Percentiles rank a stretch among this genome's conserved stretches.
Evolutionary conservation across 2,888 invertebrate species (phyloP).

Genomic region (Lasioglossum morio): DNA sequence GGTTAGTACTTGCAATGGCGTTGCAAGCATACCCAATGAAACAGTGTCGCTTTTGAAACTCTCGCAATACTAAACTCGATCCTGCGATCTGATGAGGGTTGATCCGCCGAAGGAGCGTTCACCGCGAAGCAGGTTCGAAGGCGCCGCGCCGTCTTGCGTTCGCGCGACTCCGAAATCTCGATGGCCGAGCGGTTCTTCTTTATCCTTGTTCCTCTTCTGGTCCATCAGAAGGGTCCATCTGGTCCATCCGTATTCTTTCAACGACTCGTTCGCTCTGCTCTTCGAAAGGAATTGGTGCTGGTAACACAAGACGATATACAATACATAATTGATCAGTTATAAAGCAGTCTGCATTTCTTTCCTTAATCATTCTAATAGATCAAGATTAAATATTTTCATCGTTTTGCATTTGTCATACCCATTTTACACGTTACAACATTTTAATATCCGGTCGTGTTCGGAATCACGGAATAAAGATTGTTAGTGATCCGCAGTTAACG

Average conservation of each 20-base stretch:
- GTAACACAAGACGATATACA: too few species aligned
- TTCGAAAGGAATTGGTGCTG: too few species aligned
- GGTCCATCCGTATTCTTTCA: slow-evolving; percentile 44
- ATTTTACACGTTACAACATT: too few species aligned
- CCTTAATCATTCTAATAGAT: too few species aligned
- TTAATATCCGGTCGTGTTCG: too few species aligned
- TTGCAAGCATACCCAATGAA: not conserved
- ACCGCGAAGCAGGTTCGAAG: not conserved
- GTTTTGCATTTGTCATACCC: too few species aligned
- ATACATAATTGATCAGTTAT: too few species aligned
- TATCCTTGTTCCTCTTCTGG: slow-evolving; percentile 2
- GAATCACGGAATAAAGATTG: too few species aligned
- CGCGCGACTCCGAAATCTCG: not conserved
- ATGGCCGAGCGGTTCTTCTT: not conserved
- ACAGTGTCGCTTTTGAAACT: not conserved
- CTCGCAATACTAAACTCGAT: not conserved
- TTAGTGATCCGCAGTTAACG: too few species aligned
- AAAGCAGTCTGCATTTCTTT: too few species aligned
- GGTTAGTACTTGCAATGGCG: too few species aligned
- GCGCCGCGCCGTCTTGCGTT: slow-evolving; percentile 22
- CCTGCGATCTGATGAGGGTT: not conserved
- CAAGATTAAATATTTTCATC: too few species aligned
- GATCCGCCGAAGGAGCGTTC: not conserved
- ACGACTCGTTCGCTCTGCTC: not conserved
- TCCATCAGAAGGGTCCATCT: not conserved